These are phyloP conservation scores for Cephalopachus bancanus DNA, from an alignment of 2,797 vertebrate genomes.

Conservation along the genomic window DNA sequence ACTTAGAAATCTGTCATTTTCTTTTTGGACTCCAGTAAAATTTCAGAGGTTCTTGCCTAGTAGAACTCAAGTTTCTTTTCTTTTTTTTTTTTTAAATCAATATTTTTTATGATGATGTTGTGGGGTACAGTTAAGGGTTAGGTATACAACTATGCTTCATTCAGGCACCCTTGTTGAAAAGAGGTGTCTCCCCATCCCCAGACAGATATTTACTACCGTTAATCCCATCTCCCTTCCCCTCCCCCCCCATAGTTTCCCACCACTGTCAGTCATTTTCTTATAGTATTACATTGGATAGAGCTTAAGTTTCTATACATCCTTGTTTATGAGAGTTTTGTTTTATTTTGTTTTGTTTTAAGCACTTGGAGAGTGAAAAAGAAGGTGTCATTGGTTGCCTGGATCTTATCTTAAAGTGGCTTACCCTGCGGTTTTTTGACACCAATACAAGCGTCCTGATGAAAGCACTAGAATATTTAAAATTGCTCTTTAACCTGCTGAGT, in stretches of 20 bases:
- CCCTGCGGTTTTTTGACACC: conserved; percentile 98
- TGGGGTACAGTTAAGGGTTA: no score
- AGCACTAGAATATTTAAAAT: conserved; percentile 96
- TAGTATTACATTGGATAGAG: no score
- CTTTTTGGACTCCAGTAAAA: not conserved
- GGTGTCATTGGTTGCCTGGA: conserved; percentile 96
- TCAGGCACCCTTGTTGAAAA: no score
- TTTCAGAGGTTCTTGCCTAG: conserved; percentile 19
- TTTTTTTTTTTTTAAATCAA: no score
- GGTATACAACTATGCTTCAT: no score
- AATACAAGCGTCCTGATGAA: conserved; percentile 99
- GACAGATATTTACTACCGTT: no score
- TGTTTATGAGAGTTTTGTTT: conserved; percentile 59
- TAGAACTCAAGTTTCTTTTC: conserved; percentile 44
- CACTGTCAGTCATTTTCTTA: no score
- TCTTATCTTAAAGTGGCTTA: conserved; percentile 98
- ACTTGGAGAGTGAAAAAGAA: conserved; percentile 95
- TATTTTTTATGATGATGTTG: no score
- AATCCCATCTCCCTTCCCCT: no score
- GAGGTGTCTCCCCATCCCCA: no score
- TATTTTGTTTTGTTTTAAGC: conserved; percentile 88
- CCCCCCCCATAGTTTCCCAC: no score
- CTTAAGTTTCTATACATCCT: conserved; percentile 49
- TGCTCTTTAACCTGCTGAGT: conserved; percentile 95
- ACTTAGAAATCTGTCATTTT: conserved; percentile 49